Percentiles rank a stretch among this genome's conserved stretches.
Evolutionary conservation across 1,140 invertebrate species (phyloP).

Genomic region (Eufriesea mexicana): DNA sequence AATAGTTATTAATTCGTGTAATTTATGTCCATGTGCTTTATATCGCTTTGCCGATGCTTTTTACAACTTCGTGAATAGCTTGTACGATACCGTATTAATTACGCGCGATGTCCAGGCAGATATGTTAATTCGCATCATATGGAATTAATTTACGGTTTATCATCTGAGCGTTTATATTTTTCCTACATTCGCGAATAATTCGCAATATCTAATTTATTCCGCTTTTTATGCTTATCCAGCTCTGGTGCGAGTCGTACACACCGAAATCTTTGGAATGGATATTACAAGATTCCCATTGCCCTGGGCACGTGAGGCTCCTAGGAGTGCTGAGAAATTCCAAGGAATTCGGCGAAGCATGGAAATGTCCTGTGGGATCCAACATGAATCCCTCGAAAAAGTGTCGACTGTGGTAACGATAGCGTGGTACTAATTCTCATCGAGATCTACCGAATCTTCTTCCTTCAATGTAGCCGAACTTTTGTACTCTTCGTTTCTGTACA

Average conservation of each 20-base stretch:
- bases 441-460: neutral
- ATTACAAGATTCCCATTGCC: slow-evolving; percentile 89
- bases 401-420: slow-evolving; percentile 84
- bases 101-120: neutral
- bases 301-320: slow-evolving; percentile 88
- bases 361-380: slow-evolving; percentile 87
- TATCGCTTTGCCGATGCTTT: neutral
- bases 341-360: slow-evolving; percentile 92
- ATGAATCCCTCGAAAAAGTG: slow-evolving; percentile 95
- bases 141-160: neutral
- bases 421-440: neutral
- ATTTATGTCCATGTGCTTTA: no score
- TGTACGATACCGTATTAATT: neutral
- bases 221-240: slow-evolving; percentile 76
- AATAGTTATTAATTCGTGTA: no score
- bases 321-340: slow-evolving; percentile 92
- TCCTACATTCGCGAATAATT: no score
- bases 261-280: slow-evolving; percentile 85
- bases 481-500: neutral
- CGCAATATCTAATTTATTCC: neutral
- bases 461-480: neutral
- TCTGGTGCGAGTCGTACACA: slow-evolving; percentile 90
- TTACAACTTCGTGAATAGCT: neutral
- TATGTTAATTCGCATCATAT: neutral
- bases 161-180: no score